Evolutionary conservation across 2,888 invertebrate species (phyloP), one percentile per base, ranked within the genome.

Genomic region (Tortricodes alternella): DNA sequence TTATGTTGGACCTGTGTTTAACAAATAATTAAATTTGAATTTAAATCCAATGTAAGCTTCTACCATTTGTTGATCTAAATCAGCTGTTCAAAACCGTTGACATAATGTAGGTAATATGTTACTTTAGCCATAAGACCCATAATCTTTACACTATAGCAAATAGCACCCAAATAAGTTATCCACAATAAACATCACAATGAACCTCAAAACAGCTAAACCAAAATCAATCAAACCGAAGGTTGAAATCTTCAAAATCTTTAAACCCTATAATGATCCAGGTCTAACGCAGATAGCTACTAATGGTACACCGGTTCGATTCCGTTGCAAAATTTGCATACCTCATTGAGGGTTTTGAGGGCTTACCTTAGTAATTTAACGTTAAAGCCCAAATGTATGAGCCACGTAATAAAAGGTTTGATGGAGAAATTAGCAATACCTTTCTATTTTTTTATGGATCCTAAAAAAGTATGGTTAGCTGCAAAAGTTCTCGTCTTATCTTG

Each of bases 321-420:
- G 67, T 62, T 58, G 29, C 50, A 37, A 68, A 77, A 90, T 90
- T 90, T 80, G 85, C 89, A 90, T 90, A 83, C 69, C 73, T 88
- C 85, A 90, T 90, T 88, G 83, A 80, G 74, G 83, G 88, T 78
- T 88, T 90, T 88, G 83, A 80, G 74, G 83, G 88, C 78, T 88
- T 63, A 68, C 65, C 65, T 65, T 73, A 60, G 73, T 76, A 83
- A 88, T 87, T 85, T 56, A 13, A 21, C 27, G 29, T 16, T 37
- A 44, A 56, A 44, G 49, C 37, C 44, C 37, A 23, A 50, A 56
- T 37, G 48, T 44, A 44, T 16, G 44, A 35, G 35, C 43, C 13
- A 27, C 34, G 60, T 72, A 69, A 70, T 72, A 64, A 55, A 53
- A 16, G 72, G 66, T 65, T 66, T 52, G 44, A 53, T 58, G 68